Evolutionary conservation across 2,797 vertebrate genomes (phyloP), one percentile per base, ranked within the genome.

Genomic region (Squalus acanthias): DNA sequence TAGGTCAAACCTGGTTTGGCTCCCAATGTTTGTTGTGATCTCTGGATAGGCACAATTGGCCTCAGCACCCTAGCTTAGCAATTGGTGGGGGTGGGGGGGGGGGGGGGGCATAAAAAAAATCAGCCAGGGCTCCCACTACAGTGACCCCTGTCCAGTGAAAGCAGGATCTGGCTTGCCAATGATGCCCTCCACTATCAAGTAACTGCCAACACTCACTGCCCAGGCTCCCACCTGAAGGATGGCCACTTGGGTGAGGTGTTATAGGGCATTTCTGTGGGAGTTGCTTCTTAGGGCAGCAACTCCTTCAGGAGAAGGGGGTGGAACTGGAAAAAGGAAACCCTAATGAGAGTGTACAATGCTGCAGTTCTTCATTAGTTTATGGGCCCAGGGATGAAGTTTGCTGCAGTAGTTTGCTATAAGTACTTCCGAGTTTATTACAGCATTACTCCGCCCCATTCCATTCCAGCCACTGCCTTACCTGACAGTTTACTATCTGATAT

Each of bases 401-500:
- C 29, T 69, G 20, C 20, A 69, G 9, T 39, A 46, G 8, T 67
- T 24, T 69, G 20, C 91, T 69, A 10, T 67, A 24, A 91, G 17
- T 65, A n/a, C 0, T 1, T 69, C 0, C 39, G 20, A 22, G n/a
- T 46, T 93, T 39, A 46, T 9, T 22, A 5, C 22, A 22, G 67
- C 33, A 93, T 39, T 63, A 39, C 8, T 39, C 6, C 3, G 76
- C 17, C 46, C 15, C 39, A 53, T 20, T 26, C 74, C 91, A 96
- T 96, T 96, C 96, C 96, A 96, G 67, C 39, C n/a, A 87, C 97
- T 95, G 93, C 91, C 96, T 97, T 97, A 98, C 98, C 98, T 97
- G 97, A 96, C 98, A 98, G 39, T 97, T 98, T 96, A 97, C 97
- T 96, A 98, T 98, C 85, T 98, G 98, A 97, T 98, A 97, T 91